Evolutionary conservation across 2,797 vertebrate genomes (phyloP).

Genomic region (Orestias chungarensis): DNA sequence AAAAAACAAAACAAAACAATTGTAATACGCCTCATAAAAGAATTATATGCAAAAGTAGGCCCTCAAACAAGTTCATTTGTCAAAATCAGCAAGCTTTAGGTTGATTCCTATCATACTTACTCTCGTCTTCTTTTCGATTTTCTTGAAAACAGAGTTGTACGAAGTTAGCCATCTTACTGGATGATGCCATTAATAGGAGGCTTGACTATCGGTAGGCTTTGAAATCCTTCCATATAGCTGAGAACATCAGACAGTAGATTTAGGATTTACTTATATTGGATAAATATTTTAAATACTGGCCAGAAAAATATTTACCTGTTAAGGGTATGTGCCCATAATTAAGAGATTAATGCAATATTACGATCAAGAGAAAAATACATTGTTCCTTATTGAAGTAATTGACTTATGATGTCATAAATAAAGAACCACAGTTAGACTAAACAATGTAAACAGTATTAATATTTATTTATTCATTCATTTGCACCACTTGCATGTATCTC

Average conservation of each 20-base stretch:
- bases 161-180: neutral
- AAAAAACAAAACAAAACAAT: neutral
- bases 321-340: neutral
- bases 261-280: neutral
- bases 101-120: neutral
- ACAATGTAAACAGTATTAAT: conserved; percentile 79
- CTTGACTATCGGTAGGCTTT: neutral
- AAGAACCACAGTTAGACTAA: conserved; percentile 1
- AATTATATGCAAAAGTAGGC: neutral
- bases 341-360: too few species aligned
- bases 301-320: neutral
- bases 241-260: neutral
- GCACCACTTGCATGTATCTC: conserved; percentile 63
- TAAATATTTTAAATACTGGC: neutral
- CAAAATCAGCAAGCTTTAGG: neutral
- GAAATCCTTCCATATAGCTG: neutral
- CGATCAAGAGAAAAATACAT: too few species aligned
- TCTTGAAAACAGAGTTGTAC: too few species aligned
- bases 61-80: neutral
- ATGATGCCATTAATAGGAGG: neutral
- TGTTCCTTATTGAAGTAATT: too few species aligned
- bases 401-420: neutral
- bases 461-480: conserved; percentile 76
- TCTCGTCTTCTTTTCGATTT: neutral
- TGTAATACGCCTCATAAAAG: neutral